Base-by-base conservation (phyloP, 2,888 invertebrate genomes). In the Gandaritis pyraliata region DNA sequence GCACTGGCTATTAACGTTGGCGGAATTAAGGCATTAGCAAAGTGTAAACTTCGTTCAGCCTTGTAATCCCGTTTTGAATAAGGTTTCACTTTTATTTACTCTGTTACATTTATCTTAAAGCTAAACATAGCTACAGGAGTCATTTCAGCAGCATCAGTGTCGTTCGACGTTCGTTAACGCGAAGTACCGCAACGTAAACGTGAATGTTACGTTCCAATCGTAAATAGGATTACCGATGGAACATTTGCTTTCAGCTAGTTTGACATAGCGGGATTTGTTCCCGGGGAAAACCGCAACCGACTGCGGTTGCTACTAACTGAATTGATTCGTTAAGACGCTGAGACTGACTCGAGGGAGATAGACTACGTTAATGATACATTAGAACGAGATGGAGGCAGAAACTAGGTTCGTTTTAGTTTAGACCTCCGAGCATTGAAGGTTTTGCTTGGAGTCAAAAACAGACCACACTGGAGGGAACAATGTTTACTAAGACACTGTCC, bases 1-100 rank as follows among this genome's bases (percentile, higher is more conserved):
- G 80, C 78, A 75, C 72, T 73, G 70, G 66, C 80, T 81, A 85
- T 88, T 88, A 84, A 76, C 78, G 77, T 76, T 68, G 75, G 70
- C 70, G 70, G 76, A 78, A 78, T 81, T 80, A 78, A 77, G 77
- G 74, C 71, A 73, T 73, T 71, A 76, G 68, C 68, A 60, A 69
- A 73, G 70, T 73, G 72, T 68, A 72, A 71, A 70, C 70, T 75
- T 65, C 54, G 69, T 58, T 58, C 49, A 62, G 50, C 36, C 55
- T 43, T 38, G 23, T 63, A 63, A 63, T 49, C 64, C 61, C 15
- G 66, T 64, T 69, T 63, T 51, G 46, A 66, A 55, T 59, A 54
- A 68, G 70, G 54, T 63, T 53, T 58, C 49, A 18, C 13, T 47
- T 53, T 33, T 2, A 6, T 15, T 58, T 2, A 30, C 13, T 45